Base-by-base conservation (phyloP, 2,113 vertebrate species). In the Balaeniceps rex region DNA sequence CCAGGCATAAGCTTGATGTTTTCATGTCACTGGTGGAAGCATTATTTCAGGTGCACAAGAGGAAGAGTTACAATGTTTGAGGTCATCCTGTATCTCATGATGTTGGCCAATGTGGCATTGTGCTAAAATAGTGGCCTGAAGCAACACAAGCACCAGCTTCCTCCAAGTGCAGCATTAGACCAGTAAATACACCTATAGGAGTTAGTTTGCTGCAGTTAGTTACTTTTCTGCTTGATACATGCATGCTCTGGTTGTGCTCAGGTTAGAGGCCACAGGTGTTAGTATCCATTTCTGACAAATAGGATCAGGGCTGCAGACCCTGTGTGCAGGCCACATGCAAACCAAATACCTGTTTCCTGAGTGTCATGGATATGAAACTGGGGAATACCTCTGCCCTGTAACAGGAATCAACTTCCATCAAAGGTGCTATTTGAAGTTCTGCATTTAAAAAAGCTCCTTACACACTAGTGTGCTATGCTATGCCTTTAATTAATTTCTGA, bases 401-500 rank as follows among this genome's bases (percentile, higher is more conserved):
- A 21, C 7, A 69, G 76, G 28, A 83, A 23, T 24, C 6, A 3
- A 69, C 19, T 74, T 87, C 24, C 28, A 9, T 57, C n/a, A 49
- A 29, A 83, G 19, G 70, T 6, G 2, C 18, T 47, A 31, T 87
- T 54, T 84, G 13, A 78, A 65, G 24, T 49, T 93, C 29, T 78
- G 14, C 19, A 12, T 83, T 90, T 80, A 3, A 74, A 77, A 92
- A 69, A 44, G 7, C 4, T 79, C 11, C 40, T 71, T 36, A 12
- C 0, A 0, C 7, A 7, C 19, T 36, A 47, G 3, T 17, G 9
- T 71, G 23, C 23, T 81, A 9, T 71, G 23, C 23, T 81, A 17
- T 63, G 7, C 6, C 25, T 33, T 44, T 52, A 83, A 75, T 78
- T 71, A 29, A 54, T 66, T 87, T 57, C 46, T 83, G 29, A 15